Percentiles rank a stretch among this genome's conserved stretches.
Evolutionary conservation across 2,113 vertebrate genomes (phyloP).

Genomic region (Synchiropus splendidus): DNA sequence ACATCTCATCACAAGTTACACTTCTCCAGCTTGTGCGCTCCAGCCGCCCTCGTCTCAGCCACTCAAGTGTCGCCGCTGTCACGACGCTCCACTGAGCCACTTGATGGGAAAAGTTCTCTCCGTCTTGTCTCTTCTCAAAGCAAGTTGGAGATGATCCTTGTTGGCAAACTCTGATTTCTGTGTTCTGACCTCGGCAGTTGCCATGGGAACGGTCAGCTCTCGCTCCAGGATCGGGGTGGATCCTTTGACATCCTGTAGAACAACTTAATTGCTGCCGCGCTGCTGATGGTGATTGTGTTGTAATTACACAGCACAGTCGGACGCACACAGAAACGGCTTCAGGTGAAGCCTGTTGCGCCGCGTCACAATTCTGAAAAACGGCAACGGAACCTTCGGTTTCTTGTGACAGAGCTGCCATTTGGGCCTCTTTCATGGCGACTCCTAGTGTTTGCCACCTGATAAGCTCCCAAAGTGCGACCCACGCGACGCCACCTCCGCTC

Average conservation of each 20-base stretch:
- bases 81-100: conserved; percentile 46
- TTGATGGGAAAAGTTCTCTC: conserved; percentile 47
- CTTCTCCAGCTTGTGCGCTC: too few relatives aligned
- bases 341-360: too few relatives aligned
- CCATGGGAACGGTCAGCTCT: conserved; percentile 12
- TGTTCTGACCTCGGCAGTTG: conserved; percentile 17
- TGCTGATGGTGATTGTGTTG: conserved; percentile 16
- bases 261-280: conserved; percentile 41
- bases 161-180: conserved; percentile 9
- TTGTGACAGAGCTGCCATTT: too few relatives aligned
- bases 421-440: background rate
- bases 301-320: conserved; percentile 36
- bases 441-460: conserved; percentile 46
- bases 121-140: conserved; percentile 3
- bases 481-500: conserved; percentile 44
- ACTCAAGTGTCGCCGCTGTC: conserved; percentile 31
- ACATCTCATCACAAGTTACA: too few relatives aligned
- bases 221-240: conserved; percentile 8
- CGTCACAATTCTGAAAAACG: too few relatives aligned
- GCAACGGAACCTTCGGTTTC: too few relatives aligned
- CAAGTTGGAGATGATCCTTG: conserved; percentile 25
- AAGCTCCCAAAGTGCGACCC: conserved; percentile 56
- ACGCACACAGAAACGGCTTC: too few relatives aligned
- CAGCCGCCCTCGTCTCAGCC: conserved; percentile 19
- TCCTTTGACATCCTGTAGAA: conserved; percentile 13